These are phyloP conservation scores for Fissipunctia ypsillon DNA, from an alignment of 2,888 invertebrate genomes.

Conservation along the genomic window DNA sequence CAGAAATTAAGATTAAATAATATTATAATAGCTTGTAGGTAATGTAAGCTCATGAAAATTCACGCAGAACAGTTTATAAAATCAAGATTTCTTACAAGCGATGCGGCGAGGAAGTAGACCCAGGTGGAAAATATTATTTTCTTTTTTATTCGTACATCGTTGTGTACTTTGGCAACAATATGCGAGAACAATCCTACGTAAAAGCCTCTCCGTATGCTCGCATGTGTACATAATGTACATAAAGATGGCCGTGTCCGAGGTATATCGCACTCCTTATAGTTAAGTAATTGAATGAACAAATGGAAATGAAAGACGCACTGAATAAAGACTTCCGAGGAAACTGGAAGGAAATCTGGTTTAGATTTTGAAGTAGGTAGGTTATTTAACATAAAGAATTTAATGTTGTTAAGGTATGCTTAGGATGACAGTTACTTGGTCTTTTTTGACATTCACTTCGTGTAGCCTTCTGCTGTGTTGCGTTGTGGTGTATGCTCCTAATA, in stretches of 20 bases:
- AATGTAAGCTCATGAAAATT: neutral
- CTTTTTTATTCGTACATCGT: slow-evolving; percentile 54
- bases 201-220: slow-evolving; percentile 75
- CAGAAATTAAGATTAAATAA: neutral
- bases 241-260: slow-evolving; percentile 60
- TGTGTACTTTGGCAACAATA: slow-evolving; percentile 71
- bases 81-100: neutral
- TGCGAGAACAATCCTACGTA: slow-evolving; percentile 71
- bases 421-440: too few species aligned
- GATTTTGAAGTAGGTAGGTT: neutral
- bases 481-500: too few species aligned
- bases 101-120: neutral
- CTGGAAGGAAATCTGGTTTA: neutral
- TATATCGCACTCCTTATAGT: slow-evolving; percentile 65
- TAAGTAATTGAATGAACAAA: slow-evolving; percentile 71
- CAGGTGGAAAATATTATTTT: neutral
- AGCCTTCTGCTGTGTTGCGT: too few species aligned
- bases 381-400: neutral
- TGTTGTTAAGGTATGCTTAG: neutral
- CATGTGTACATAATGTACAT: slow-evolving; percentile 73
- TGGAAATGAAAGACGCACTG: slow-evolving; percentile 19
- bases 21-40: neutral
- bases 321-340: slow-evolving; percentile 1
- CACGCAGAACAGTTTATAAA: neutral
- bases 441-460: too few species aligned